phyloP scores from a whole-genome alignment of 2,113 vertebrate species.

The Bubo bubo region DNA sequence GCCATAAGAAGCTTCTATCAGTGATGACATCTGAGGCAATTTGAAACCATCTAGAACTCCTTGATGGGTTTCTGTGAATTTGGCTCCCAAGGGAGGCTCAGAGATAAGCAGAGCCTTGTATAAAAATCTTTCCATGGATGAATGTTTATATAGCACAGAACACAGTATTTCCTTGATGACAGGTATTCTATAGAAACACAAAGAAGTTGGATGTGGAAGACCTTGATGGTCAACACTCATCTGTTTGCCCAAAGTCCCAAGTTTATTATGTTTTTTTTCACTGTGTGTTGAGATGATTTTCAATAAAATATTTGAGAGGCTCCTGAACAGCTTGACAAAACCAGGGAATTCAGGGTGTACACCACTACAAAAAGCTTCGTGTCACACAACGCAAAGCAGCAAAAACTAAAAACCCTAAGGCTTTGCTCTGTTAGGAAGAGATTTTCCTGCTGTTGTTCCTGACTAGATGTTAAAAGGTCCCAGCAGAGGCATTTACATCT shows the following conservation, averaged over 20 bases:
- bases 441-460: not conserved
- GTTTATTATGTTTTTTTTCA: not conserved
- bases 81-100: not conserved
- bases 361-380: not conserved
- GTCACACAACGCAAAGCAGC: not conserved
- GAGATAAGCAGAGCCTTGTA: not conserved
- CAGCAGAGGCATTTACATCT: not conserved
- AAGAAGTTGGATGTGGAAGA: not conserved
- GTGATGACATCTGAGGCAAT: not conserved
- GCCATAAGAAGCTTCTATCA: slow-evolving; percentile 11
- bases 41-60: slow-evolving; percentile 6
- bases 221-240: not conserved
- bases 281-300: not conserved
- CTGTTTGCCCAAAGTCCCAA: not conserved
- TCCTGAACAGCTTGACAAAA: not conserved
- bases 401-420: not conserved
- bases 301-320: not conserved
- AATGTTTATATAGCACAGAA: not conserved
- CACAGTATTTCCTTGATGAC: not conserved
- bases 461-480: not conserved
- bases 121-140: not conserved
- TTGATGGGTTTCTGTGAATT: not conserved
- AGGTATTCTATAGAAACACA: not conserved
- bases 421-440: not conserved
- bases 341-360: not conserved